Evolutionary conservation across 2,888 invertebrate species (phyloP), one percentile per base, ranked within the genome.

Genomic region (Synergus laeviventris): DNA sequence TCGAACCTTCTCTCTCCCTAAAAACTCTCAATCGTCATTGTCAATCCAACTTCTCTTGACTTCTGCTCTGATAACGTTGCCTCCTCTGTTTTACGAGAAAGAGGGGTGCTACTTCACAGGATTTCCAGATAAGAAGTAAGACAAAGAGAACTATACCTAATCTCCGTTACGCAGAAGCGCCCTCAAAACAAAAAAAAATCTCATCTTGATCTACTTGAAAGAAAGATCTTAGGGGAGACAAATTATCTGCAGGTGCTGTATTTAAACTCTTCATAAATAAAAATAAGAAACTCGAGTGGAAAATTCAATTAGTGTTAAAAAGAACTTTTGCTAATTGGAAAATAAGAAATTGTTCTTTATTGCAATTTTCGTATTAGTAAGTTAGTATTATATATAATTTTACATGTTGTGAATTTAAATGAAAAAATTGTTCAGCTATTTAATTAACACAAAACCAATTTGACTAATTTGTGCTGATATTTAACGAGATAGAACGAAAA

Each of bases 31-130:
- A 62, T 74, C 54, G 81, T 82, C 82, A 79, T 79, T 85, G 84
- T 86, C 88, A 84, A 87, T 87, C 83, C 84, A 82, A 83, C 84
- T 85, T 83, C 77, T 80, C 81, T 78, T 80, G 83, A 83, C 81
- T 83, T 82, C 80, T 79, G 81, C 81, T 83, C 81, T 80, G 87
- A 86, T 86, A 87, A 85, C 85, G 82, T 83, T 81, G 82, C 80
- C 78, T 81, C 78, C 78, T 82, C 83, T 84, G 84, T 81, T 81
- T 82, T 81, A 76, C 79, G 74, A 62, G 42, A 60, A 64, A 38
- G 54, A 70, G 70, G 70, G 70, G 31, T 4, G 59, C 77, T 74
- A 79, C 77, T 73, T 66, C 70, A 64, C 70, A 70, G 70, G 70
- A 76, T 76, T 77, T 24, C 38, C 76, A 74, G 82, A 83, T 84